Evolutionary conservation across 2,888 invertebrate species (phyloP), one percentile per base, ranked within the genome.

Genomic region (Lasiommata megera): DNA sequence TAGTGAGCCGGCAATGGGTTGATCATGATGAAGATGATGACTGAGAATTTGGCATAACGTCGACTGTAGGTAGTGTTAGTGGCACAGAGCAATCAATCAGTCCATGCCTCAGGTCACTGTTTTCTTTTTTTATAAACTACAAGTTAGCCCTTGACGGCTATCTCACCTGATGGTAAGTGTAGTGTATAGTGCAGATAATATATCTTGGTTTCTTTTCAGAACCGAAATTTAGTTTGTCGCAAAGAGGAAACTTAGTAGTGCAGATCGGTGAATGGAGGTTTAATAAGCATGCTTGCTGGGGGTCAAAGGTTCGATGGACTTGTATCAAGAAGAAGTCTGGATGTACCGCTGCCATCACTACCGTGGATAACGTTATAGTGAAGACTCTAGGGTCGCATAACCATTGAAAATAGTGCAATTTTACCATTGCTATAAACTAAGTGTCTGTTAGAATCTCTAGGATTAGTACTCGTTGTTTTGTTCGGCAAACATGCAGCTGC

Each of bases 281-380:
- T 68, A 88, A 88, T 69, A 88, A 88, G 66, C 88, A 89, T 64
- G 85, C 88, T 0, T 80, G 81, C 54, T 88, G 88, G 86, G 89
- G 89, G 6, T 79, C 87, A 52, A 88, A 88, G 67, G 80, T 87
- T 1, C 83, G 89, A 9, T 90, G 89, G 89, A 84, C 87, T 0
- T 90, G 90, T 67, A 87, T 88, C 67, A 89, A 89, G 69, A 90
- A 88, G 77, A 89, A 88, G 67, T 78, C 68, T 12, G 88, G 89
- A 0, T 90, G 89, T 60, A 86, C 78, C 2, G 89, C 89, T 3
- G 74, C 88, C 31, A 84, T 89, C 52, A 89, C 89, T 16, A 88
- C 89, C 0, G 76, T 86, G 1, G 84, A 89, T 57, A 88, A 87
- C 57, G 80, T 88, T 48, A 89, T 89, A 36, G 84, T 89, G 6